Percentiles rank a stretch among this genome's conserved stretches.
Conservation (phyloP, 2,797 vertebrate genomes). For the Spinus pinus region DNA sequence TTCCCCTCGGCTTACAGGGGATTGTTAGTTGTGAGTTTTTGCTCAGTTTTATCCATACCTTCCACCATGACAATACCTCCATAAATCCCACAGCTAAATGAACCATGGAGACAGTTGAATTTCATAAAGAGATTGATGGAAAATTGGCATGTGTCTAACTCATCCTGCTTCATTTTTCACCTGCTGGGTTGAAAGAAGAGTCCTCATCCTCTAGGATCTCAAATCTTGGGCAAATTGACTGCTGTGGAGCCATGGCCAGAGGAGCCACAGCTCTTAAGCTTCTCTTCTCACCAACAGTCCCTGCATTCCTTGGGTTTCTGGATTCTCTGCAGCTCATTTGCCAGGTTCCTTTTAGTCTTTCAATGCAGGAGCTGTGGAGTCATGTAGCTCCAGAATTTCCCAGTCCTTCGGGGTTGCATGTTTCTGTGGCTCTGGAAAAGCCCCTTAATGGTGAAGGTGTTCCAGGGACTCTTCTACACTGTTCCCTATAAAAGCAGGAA, state of each 20-base stretch:
- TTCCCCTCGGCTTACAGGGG: not conserved
- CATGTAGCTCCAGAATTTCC: not conserved
- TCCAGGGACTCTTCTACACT: not conserved
- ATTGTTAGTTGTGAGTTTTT: not conserved
- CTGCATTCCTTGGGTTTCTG: not conserved
- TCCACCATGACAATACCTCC: not conserved
- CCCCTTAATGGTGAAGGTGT: not conserved
- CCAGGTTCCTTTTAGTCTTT: not conserved
- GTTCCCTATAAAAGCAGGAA: not conserved
- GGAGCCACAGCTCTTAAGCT: not conserved
- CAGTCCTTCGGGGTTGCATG: accelerated
- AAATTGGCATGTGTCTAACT: not conserved
- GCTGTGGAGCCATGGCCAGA: not conserved
- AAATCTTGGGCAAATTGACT: not conserved
- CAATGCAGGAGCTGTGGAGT: not conserved
- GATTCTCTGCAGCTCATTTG: not conserved
- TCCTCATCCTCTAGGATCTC: not conserved
- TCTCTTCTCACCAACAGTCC: not conserved
- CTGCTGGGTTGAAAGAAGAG: not conserved
- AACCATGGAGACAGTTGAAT: not conserved
- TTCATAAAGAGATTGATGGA: not conserved
- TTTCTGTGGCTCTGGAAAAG: not conserved
- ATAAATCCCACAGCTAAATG: not conserved
- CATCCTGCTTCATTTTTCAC: not conserved
- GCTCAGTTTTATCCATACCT: not conserved